A percentile compares a stretch with the other conserved stretches of the same genome.
Evolutionary conservation across 2,113 vertebrate species (phyloP).

Genomic region (Tursiops truncatus): DNA sequence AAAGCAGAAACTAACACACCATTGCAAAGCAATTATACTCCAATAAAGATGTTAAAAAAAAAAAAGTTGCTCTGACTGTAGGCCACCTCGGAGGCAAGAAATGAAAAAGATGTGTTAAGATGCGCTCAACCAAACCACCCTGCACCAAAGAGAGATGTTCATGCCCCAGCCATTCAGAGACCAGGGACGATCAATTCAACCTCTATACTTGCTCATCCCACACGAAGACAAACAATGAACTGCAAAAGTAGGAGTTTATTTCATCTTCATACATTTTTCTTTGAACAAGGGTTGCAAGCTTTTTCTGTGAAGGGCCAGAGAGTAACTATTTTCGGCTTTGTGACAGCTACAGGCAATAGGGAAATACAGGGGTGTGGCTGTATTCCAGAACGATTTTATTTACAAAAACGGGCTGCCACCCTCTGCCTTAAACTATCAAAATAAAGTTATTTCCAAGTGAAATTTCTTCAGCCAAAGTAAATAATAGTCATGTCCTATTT

Average conservation of each 20-base stretch:
- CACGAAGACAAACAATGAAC: not conserved
- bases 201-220: not conserved
- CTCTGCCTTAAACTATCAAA: conserved; percentile 15
- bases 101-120: not conserved
- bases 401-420: not conserved
- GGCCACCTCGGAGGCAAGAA: conserved; percentile 17
- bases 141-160: not conserved
- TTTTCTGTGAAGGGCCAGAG: not conserved
- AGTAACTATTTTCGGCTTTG: not conserved
- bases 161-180: not conserved
- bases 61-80: not conserved
- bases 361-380: not conserved
- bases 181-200: not conserved
- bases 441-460: conserved; percentile 27
- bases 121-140: not conserved
- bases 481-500: not conserved
- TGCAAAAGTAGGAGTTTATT: not conserved
- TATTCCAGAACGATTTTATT: not conserved
- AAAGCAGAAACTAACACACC: too few relatives aligned
- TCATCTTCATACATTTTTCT: conserved; percentile 11
- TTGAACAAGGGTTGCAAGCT: not conserved
- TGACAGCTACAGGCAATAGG: not conserved
- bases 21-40: too few relatives aligned
- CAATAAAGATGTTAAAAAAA: too few relatives aligned
- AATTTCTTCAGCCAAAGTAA: conserved; percentile 31